phyloP scores from a whole-genome alignment of 2,113 vertebrate genomes.

The Rhinogobius similis region DNA sequence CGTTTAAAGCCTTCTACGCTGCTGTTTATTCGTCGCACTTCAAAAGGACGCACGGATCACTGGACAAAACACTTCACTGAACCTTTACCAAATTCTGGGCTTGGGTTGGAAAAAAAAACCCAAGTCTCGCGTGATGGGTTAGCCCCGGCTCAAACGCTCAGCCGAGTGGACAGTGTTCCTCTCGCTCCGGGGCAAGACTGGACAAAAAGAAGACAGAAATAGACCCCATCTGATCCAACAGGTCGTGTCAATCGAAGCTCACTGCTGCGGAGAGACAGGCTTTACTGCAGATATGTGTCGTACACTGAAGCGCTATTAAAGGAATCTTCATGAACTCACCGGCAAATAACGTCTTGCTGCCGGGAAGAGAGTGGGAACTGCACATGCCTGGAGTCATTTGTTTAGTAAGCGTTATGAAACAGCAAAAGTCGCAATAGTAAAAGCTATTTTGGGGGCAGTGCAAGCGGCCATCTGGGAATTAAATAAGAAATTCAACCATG shows the following conservation, averaged over 20 bases:
- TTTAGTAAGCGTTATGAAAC: not conserved
- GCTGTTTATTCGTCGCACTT: conserved; percentile 6
- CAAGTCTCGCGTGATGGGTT: conserved; percentile 35
- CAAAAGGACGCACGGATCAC: conserved; percentile 15
- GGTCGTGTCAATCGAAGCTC: conserved; percentile 34
- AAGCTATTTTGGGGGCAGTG: not conserved
- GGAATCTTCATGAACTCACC: not conserved
- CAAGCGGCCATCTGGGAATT: too few species aligned
- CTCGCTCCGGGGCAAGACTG: conserved; percentile 36
- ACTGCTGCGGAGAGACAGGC: conserved; percentile 13
- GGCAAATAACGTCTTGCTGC: not conserved
- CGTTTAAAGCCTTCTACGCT: conserved; percentile 1
- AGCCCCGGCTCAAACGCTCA: conserved; percentile 38
- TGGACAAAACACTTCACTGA: conserved; percentile 26
- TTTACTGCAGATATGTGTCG: not conserved
- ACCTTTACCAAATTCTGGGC: conserved; percentile 24
- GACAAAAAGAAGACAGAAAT: conserved; percentile 51
- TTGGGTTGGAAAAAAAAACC: conserved; percentile 20
- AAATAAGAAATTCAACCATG: too few species aligned
- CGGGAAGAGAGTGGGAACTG: not conserved
- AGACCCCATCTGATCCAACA: conserved; percentile 39
- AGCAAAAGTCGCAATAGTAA: not conserved
- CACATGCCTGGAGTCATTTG: not conserved
- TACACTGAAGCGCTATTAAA: not conserved
- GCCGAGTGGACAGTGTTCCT: conserved; percentile 37